Evolutionary conservation across 2,888 invertebrate genomes (phyloP), one percentile per base, ranked within the genome.

Genomic region (Cyaniris semiargus): DNA sequence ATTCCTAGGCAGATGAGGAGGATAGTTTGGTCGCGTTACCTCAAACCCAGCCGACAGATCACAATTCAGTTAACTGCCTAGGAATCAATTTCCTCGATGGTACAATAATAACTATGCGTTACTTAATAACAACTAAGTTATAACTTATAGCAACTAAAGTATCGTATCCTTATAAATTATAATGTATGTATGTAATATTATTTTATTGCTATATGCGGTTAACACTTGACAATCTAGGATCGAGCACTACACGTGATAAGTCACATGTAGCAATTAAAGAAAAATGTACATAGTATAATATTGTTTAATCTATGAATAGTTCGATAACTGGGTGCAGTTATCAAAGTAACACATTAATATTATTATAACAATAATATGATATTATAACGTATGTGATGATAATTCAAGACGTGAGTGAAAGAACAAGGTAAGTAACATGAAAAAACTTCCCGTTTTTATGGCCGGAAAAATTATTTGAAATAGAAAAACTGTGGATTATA

Each of bases 251-350:
- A 60, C 58, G 58, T 60, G 60, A 60, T 8, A 23, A 60, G 60
- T 60, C 60, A 60, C 60, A 60, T 60, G 23, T 60, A 23, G 23
- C 60, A 60, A 60, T 60, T 60, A 60, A 60, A 60, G 60, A 60
- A 60, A 23, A 60, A 60, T 60, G 60, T 60, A 13, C 10, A 2
- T 13, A 3, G 3, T 48, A 53, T 53, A 15, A 53, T 53, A 18
- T 48, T 53, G 15, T 53, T 53, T 53, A 44, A 18, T 53, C 60
- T 60, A 21, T 21, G 58, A 58, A 58, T 21, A 58, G 23, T 13
- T 60, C 23, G 23, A 60, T 60, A 60, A 23, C 10, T 60, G 4
- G 23, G 10, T 21, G 58, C 58, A 48, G 15, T 15, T 48, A 53
- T 21, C 58, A 23, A 21, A 21, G n/a, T 10, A 23, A 60, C 23